Conservation (phyloP, 2,113 vertebrate genomes). For the Chinchilla lanigera region DNA sequence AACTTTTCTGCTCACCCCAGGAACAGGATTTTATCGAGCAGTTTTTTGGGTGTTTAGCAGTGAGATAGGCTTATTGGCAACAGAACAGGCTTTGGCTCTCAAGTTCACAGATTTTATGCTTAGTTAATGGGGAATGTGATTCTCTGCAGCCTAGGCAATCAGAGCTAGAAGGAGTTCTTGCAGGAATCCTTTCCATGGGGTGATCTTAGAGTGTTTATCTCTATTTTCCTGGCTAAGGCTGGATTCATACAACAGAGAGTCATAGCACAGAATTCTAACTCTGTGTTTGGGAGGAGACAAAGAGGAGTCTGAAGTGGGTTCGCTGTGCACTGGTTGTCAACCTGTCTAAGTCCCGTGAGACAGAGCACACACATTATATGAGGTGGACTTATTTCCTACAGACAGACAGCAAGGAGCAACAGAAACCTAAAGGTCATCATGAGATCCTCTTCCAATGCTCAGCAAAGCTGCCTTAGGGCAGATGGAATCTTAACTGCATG, state of each 20-base stretch:
- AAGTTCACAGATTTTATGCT: slow-evolving; percentile 35
- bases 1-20: background rate
- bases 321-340: background rate
- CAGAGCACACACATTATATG: background rate
- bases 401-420: background rate
- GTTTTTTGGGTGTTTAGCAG: background rate
- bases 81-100: background rate
- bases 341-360: background rate
- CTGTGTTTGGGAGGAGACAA: slow-evolving; percentile 7
- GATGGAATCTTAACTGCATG: background rate
- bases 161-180: background rate
- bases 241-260: background rate
- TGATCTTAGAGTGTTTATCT: background rate
- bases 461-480: background rate
- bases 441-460: background rate
- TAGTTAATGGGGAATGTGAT: background rate
- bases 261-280: background rate
- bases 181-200: background rate
- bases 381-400: background rate
- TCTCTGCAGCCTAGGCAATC: background rate
- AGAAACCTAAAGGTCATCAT: background rate
- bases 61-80: background rate
- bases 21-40: background rate
- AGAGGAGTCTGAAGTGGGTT: background rate
- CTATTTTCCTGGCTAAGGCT: background rate